These are phyloP conservation scores for Allacma fusca DNA, from an alignment of 2,888 invertebrate species.

Conservation along the genomic window DNA sequence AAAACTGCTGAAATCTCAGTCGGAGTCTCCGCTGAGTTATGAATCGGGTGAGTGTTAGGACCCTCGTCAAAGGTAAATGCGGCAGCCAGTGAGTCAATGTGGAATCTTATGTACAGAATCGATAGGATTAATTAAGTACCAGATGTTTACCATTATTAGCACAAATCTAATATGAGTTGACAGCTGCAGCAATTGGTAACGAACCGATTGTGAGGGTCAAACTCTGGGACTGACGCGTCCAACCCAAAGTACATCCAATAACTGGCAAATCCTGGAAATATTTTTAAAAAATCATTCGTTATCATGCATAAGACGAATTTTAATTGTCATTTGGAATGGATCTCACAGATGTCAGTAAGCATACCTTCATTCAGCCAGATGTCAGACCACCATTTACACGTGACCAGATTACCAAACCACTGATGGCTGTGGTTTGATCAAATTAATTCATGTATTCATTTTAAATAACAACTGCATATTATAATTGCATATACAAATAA, in stretches of 20 bases:
- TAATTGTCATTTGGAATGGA: no score
- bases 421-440: not conserved
- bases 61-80: constrained; percentile 47
- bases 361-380: constrained; percentile 24
- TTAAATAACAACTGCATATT: no score
- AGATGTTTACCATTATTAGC: no score
- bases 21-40: constrained; percentile 38
- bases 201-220: not conserved
- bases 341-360: no score
- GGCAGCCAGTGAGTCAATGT: constrained; percentile 36
- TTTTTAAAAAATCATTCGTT: no score
- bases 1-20: constrained; percentile 42
- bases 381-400: constrained; percentile 10
- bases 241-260: not conserved
- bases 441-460: no score
- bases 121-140: no score
- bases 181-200: no score
- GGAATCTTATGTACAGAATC: no score
- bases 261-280: not conserved
- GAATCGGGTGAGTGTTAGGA: constrained; percentile 43
- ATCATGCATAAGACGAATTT: no score
- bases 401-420: constrained; percentile 4
- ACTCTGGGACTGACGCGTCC: not conserved
- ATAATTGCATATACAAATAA: no score
- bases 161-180: no score